Evolutionary conservation across 2,888 invertebrate genomes (phyloP).

Genomic region (Tribolium freemani): DNA sequence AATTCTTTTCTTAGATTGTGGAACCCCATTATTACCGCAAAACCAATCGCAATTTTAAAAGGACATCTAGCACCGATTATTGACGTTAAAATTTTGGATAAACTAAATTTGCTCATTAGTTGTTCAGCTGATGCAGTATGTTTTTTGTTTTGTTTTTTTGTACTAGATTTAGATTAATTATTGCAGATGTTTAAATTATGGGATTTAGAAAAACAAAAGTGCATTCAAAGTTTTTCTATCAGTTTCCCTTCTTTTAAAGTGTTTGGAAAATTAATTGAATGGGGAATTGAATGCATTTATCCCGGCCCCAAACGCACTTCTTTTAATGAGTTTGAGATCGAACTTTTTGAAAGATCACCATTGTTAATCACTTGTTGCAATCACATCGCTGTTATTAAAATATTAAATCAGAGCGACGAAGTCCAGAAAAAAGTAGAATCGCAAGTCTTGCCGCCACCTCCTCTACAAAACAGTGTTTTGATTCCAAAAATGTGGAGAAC

Average conservation of each 20-base stretch:
- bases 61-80: slow-evolving; percentile 67
- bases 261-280: slow-evolving; percentile 73
- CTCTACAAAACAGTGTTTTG: slow-evolving; percentile 65
- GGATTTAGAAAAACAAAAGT: slow-evolving; percentile 73
- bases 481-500: slow-evolving; percentile 65
- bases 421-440: slow-evolving; percentile 54
- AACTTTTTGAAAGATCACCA: slow-evolving; percentile 65
- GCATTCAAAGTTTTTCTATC: slow-evolving; percentile 72
- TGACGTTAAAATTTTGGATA: slow-evolving; percentile 71
- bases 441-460: slow-evolving; percentile 62
- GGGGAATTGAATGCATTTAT: slow-evolving; percentile 72
- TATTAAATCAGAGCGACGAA: slow-evolving; percentile 50
- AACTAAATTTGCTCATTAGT: slow-evolving; percentile 69
- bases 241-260: slow-evolving; percentile 73
- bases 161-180: slow-evolving; percentile 22
- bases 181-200: slow-evolving; percentile 73
- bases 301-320: slow-evolving; percentile 68
- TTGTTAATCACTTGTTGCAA: slow-evolving; percentile 73
- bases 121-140: slow-evolving; percentile 72
- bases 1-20: slow-evolving; percentile 73
- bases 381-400: slow-evolving; percentile 68
- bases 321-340: neutral
- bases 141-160: neutral
- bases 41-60: slow-evolving; percentile 63
- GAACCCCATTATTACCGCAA: slow-evolving; percentile 69